Evolutionary conservation across 1,140 invertebrate genomes (phyloP), one percentile per base, ranked within the genome.

Genomic region (Nixonia krombeini): DNA sequence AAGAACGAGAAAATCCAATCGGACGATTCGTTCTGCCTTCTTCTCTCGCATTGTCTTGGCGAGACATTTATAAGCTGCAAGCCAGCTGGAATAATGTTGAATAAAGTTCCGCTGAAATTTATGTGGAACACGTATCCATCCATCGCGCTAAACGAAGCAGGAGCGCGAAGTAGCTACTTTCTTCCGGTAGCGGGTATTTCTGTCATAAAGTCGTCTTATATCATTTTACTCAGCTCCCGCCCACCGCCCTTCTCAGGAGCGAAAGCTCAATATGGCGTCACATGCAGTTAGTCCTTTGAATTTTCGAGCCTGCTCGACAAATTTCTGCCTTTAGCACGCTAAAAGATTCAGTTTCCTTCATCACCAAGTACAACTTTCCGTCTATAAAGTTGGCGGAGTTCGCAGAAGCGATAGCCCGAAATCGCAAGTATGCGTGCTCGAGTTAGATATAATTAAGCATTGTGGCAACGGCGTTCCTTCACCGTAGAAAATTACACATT

Each of bases 91-190:
- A 64, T 52, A 64, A 64, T 51, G 61, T 64, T 64, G 53, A 58
- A 65, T 65, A 65, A 65, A 65, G 61, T 64, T 64, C 18, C 62
- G 49, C 25, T 35, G 26, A 35, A 58, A 65, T 65, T 65, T 65
- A 65, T 65, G 53, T 65, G 47, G 33, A 53, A 49, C 53, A 65
- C 62, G 62, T 65, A 65, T 65, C 44, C 58, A 53, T 65, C 52
- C 52, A 57, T 57, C 33, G 61, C 29, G 53, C 28, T 65, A 65
- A 65, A 58, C 62, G 53, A 41, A 23, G 38, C 18, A 41, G 17
- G 1, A n/a, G 7, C 18, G n/a, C 38, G 38, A 65, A 52, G 46
- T 53, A 65, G 47, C 56, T 64, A 47, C 61, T 64, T 64, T 31
- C 29, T 52, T 28, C 45, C 18, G 59, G 15, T 45, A 17, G n/a